These are phyloP conservation scores for Solea solea DNA, from an alignment of 2,113 vertebrate species.

Conservation along the genomic window DNA sequence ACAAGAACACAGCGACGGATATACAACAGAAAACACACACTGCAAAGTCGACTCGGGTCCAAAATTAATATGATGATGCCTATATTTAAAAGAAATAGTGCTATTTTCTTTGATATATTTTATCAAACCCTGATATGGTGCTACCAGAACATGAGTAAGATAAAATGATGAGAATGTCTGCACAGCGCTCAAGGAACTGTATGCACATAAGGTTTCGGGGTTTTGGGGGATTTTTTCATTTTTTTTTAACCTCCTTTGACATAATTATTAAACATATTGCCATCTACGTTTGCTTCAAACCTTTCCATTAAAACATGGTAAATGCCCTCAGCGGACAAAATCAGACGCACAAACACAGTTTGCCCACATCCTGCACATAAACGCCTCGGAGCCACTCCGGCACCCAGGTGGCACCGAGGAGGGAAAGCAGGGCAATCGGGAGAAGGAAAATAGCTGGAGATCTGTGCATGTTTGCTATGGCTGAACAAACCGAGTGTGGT, in stretches of 20 bases:
- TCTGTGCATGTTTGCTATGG: slow-evolving; percentile 65
- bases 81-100: background rate
- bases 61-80: background rate
- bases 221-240: background rate
- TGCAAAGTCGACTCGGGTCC: no score
- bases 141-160: background rate
- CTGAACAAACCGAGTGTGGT: slow-evolving; percentile 67
- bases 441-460: slow-evolving; percentile 41
- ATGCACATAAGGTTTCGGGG: no score
- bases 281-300: slow-evolving; percentile 18
- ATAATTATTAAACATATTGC: background rate
- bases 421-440: slow-evolving; percentile 54
- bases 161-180: no score
- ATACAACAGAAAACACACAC: no score
- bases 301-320: slow-evolving; percentile 54
- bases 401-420: slow-evolving; percentile 78
- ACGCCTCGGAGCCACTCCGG: slow-evolving; percentile 71
- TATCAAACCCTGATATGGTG: slow-evolving; percentile 21
- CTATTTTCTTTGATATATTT: background rate
- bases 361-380: slow-evolving; percentile 58
- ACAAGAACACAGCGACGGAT: no score
- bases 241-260: slow-evolving; percentile 11
- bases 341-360: slow-evolving; percentile 28
- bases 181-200: no score
- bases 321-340: slow-evolving; percentile 64